These are phyloP conservation scores for Standfussiana lucernea DNA, from an alignment of 2,888 invertebrate species.

Conservation along the genomic window DNA sequence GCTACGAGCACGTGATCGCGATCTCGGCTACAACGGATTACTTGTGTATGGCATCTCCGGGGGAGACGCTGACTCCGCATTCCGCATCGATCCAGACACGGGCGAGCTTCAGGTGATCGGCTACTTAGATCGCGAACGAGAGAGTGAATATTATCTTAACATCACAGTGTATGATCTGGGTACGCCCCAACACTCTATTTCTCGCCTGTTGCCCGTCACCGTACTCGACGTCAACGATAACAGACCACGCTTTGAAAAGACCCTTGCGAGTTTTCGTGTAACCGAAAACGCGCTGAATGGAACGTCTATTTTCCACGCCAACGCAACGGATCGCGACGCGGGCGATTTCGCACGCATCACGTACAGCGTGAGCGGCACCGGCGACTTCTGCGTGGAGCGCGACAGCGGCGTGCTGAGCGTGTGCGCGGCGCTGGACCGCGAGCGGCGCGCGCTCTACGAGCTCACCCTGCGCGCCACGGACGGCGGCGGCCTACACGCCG, in stretches of 20 bases:
- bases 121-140: conserved; percentile 96
- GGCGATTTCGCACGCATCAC: conserved; percentile 95
- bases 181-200: conserved; percentile 94
- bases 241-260: conserved; percentile 95
- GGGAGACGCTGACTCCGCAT: conserved; percentile 96
- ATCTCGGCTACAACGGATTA: conserved; percentile 97
- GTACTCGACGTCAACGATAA: conserved; percentile 98
- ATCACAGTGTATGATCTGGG: conserved; percentile 97
- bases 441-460: conserved; percentile 95
- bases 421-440: conserved; percentile 95
- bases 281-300: conserved; percentile 96
- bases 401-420: conserved; percentile 94
- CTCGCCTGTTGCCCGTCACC: conserved; percentile 94
- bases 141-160: conserved; percentile 95
- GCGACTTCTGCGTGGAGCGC: conserved; percentile 95
- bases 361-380: conserved; percentile 94
- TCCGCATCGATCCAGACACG: conserved; percentile 95
- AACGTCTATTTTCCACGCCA: conserved; percentile 95
- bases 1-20: conserved; percentile 95
- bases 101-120: conserved; percentile 97
- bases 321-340: conserved; percentile 96
- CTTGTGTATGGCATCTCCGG: conserved; percentile 96
- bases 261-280: conserved; percentile 95
- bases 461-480: conserved; percentile 95
- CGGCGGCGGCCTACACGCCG: conserved; percentile 94